Evolutionary conservation across 2,888 invertebrate species (phyloP).

Genomic region (Sicus ferrugineus): DNA sequence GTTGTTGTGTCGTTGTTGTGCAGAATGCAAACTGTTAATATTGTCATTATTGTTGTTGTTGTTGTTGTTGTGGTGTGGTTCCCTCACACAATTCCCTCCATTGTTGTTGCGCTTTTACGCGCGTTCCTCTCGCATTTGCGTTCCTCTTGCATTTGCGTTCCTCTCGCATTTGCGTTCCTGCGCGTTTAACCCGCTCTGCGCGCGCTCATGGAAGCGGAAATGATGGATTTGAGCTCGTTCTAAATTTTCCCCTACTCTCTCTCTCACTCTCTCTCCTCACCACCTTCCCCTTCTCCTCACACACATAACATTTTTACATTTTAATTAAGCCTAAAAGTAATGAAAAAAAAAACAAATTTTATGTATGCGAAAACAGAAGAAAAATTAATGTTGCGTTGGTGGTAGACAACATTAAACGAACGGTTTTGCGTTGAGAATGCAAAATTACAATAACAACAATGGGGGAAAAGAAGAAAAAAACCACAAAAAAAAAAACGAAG

Average conservation of each 20-base stretch:
- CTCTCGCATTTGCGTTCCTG: neutral
- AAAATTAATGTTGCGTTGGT: conserved; percentile 19
- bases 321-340: conserved; percentile 40
- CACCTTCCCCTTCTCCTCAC: conserved; percentile 3
- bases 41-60: neutral
- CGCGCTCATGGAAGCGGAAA: conserved; percentile 63
- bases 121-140: neutral
- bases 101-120: neutral
- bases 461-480: neutral
- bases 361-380: conserved; percentile 5
- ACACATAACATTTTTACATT: conserved; percentile 37
- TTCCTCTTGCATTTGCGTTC: neutral
- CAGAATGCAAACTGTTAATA: neutral
- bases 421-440: neutral
- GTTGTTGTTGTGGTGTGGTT: neutral
- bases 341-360: conserved; percentile 21
- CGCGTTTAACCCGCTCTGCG: neutral
- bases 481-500: neutral
- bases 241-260: conserved; percentile 17
- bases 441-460: conserved; percentile 2
- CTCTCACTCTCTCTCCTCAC: conserved; percentile 21
- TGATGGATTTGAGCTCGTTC: conserved; percentile 60
- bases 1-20: conserved; percentile 8
- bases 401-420: neutral
- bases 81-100: neutral